These are phyloP conservation scores for Herminia tarsipennalis DNA, from an alignment of 2,888 invertebrate genomes.

Conservation along the genomic window DNA sequence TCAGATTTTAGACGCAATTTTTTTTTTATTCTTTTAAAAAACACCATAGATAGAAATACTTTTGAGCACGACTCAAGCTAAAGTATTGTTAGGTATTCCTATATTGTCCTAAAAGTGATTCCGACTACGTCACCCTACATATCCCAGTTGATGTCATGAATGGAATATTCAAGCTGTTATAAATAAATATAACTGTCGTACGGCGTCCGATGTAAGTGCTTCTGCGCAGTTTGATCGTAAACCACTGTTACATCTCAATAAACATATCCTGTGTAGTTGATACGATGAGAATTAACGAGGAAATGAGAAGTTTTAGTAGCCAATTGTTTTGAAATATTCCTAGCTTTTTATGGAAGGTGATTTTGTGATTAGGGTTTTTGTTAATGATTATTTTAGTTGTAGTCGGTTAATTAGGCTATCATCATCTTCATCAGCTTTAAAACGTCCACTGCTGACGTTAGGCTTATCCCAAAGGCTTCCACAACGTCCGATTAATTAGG, in stretches of 20 bases:
- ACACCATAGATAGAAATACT: too few relatives aligned
- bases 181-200: slow-evolving; percentile 80
- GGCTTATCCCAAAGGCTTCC: too few relatives aligned
- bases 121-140: slow-evolving; percentile 2
- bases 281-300: slow-evolving; percentile 34
- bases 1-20: too few relatives aligned
- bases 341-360: slow-evolving; percentile 3
- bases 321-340: slow-evolving; percentile 4
- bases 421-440: too few relatives aligned
- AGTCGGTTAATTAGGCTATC: too few relatives aligned
- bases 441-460: too few relatives aligned
- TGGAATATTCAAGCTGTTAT: slow-evolving; percentile 64
- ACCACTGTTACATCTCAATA: slow-evolving; percentile 73
- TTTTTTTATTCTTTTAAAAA: neutral
- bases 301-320: slow-evolving; percentile 33
- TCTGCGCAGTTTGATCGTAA: slow-evolving; percentile 64
- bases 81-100: neutral
- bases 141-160: slow-evolving; percentile 45
- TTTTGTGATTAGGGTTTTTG: neutral
- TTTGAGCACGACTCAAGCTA: too few relatives aligned
- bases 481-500: too few relatives aligned
- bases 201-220: slow-evolving; percentile 59
- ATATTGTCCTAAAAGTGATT: slow-evolving; percentile 7
- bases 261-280: slow-evolving; percentile 62
- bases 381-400: too few relatives aligned